These are phyloP conservation scores for Diadegma fenestrale DNA, from an alignment of 2,888 invertebrate genomes.

Conservation along the genomic window DNA sequence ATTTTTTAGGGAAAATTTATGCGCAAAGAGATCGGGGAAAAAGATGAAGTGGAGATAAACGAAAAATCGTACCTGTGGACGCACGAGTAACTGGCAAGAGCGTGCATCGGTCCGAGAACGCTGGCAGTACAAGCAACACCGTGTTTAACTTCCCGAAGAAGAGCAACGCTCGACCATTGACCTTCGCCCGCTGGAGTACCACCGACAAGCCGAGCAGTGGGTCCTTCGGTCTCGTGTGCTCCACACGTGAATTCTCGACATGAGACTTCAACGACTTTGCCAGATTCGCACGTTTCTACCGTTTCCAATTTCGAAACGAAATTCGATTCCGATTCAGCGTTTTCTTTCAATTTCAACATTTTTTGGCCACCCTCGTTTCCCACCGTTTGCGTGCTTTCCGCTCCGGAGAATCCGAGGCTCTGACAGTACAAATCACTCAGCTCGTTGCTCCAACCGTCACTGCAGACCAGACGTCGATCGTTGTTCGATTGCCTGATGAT, in stretches of 20 bases:
- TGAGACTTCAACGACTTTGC: slow-evolving; percentile 85
- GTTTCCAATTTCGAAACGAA: slow-evolving; percentile 85
- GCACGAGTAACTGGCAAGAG: slow-evolving; percentile 84
- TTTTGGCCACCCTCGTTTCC: slow-evolving; percentile 84
- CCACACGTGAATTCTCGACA: slow-evolving; percentile 86
- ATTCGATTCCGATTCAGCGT: slow-evolving; percentile 77
- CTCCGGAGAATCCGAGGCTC: slow-evolving; percentile 86
- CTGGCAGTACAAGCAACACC: slow-evolving; percentile 84
- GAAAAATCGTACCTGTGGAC: slow-evolving; percentile 77
- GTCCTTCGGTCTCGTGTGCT: slow-evolving; percentile 79
- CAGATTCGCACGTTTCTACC: slow-evolving; percentile 83
- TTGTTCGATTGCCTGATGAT: slow-evolving; percentile 77
- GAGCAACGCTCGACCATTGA: slow-evolving; percentile 87
- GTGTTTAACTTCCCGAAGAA: slow-evolving; percentile 83
- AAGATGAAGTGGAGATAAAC: neutral
- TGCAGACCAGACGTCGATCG: slow-evolving; percentile 85
- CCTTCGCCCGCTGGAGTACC: slow-evolving; percentile 85
- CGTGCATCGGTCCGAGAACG: slow-evolving; percentile 83
- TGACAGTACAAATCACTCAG: slow-evolving; percentile 87
- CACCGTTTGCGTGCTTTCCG: slow-evolving; percentile 84
- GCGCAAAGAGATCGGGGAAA: neutral
- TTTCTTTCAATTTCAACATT: slow-evolving; percentile 81
- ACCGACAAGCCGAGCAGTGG: slow-evolving; percentile 85
- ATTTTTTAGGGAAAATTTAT: neutral
- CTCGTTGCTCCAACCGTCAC: slow-evolving; percentile 86